Conservation (phyloP, 2,797 vertebrate species). For the Molossus alvarezi region DNA sequence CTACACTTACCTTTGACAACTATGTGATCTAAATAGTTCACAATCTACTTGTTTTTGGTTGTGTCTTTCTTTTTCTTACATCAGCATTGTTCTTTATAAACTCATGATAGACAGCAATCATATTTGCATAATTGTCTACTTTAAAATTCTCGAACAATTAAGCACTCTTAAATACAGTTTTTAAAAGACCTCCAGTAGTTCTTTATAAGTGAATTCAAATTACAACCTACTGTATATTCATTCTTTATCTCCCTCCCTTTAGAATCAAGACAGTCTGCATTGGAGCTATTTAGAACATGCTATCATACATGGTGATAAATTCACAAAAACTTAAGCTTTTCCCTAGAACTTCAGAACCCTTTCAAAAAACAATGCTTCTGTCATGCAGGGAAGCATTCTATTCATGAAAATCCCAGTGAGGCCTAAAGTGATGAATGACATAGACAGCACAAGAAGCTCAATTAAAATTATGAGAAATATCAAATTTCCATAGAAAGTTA, state of each 20-base stretch:
- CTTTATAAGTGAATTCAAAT: conserved; percentile 59
- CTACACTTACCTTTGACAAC: conserved; percentile 73
- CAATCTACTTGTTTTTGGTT: conserved; percentile 42
- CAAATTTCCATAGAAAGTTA: conserved; percentile 48
- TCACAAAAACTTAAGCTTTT: conserved; percentile 50
- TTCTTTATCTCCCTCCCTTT: conserved; percentile 60
- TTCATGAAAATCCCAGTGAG: conserved; percentile 69
- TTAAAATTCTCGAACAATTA: conserved; percentile 71
- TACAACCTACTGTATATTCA: conserved; percentile 62
- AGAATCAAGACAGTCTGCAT: conserved; percentile 65
- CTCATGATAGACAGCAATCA: conserved; percentile 43
- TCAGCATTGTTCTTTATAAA: conserved; percentile 50
- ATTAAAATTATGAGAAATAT: conserved; percentile 35
- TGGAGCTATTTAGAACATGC: conserved; percentile 36
- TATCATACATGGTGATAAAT: conserved; percentile 38
- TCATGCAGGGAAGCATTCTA: conserved; percentile 34
- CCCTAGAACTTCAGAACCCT: conserved; percentile 51
- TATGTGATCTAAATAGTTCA: conserved; percentile 53
- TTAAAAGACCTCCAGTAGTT: background rate
- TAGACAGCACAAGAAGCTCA: conserved; percentile 18
- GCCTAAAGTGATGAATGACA: conserved; percentile 49
- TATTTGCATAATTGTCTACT: conserved; percentile 60
- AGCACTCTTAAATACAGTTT: background rate
- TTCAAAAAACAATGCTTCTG: conserved; percentile 59
- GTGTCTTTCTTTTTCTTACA: conserved; percentile 22